Evolutionary conservation across 2,888 invertebrate species (phyloP), one percentile per base, ranked within the genome.

Genomic region (Electrophaes corylata): DNA sequence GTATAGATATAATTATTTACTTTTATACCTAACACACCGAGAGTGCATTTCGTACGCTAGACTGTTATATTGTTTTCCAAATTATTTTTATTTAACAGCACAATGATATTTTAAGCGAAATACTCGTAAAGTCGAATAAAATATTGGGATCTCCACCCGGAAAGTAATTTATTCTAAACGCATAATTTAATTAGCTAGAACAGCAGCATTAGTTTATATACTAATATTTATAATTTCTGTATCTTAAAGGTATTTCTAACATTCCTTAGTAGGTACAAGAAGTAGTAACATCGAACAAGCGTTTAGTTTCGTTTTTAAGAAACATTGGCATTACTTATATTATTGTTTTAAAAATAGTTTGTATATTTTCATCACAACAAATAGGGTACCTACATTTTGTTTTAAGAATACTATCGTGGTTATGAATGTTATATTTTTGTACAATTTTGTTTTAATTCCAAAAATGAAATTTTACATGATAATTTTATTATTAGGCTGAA

Each of bases 221-320:
- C 71, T 74, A 75, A 74, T 88, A 84, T 91, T 91, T 90, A 90
- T 91, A 89, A 91, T 91, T 91, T 91, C 91, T 91, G 91, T 91
- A 90, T 85, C 91, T 85, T 88, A 83, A 89, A 89, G 82, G 77
- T 75, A 54, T 54, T 45, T 77, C 64, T 73, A 62, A 84, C 82
- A 84, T 86, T 85, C 83, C 83, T 79, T 70, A 76, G 79, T 26
- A 26, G 26, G 10, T 83, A 81, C 79, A 81, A 81, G 73, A 69
- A 74, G 72, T 73, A 75, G 75, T 76, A 78, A 71, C 76, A 74
- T 81, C 78, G 88, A 89, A 86, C 88, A 88, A 90, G 73, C 66
- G 66, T 75, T 63, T 50, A 49, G 56, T 64, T 58, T 73, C 67
- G 46, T 73, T 69, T 72, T 68, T 64, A 65, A 59, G 62, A 65